A percentile compares a stretch with the other conserved stretches of the same genome.
Conservation (phyloP, 2,888 invertebrate genomes). For the Bembecia ichneumoniformis region DNA sequence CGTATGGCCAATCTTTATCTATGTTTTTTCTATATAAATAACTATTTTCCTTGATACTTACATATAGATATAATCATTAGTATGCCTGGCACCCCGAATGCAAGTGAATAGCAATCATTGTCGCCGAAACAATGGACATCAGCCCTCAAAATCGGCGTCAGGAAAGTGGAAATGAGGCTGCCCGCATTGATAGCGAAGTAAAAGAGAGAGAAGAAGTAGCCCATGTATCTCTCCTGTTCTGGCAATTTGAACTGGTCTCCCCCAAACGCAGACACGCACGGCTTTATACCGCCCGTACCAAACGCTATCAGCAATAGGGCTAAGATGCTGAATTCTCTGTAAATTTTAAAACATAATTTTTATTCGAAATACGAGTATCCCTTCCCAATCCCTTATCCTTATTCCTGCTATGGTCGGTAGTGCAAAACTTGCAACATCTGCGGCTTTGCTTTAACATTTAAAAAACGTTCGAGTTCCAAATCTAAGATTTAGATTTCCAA, state of each 20-base stretch:
- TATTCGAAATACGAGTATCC: not conserved
- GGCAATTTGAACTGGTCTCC: conserved; percentile 92
- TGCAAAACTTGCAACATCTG: too few species aligned
- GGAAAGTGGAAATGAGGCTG: conserved; percentile 87
- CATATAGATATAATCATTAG: conserved; percentile 87
- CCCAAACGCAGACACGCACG: conserved; percentile 95
- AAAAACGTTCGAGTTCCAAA: too few species aligned
- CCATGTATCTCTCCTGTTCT: conserved; percentile 83
- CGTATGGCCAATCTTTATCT: too few species aligned
- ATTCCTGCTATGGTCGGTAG: too few species aligned
- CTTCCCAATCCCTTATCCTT: too few species aligned
- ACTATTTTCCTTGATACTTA: conserved; percentile 64
- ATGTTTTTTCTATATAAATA: not conserved
- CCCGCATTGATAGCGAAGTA: conserved; percentile 96
- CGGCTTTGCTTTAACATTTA: too few species aligned
- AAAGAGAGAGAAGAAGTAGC: conserved; percentile 92
- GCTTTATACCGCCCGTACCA: conserved; percentile 96
- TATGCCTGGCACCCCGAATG: conserved; percentile 91
- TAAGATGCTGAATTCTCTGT: conserved; percentile 75
- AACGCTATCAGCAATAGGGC: conserved; percentile 84
- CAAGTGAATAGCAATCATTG: conserved; percentile 84
- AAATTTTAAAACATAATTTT: conserved; percentile 15
- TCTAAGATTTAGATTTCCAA: too few species aligned
- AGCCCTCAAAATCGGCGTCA: conserved; percentile 89
- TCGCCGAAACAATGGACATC: conserved; percentile 84